Base-by-base conservation (phyloP, 1,140 invertebrate species). In the Coptotermes formosanus region DNA sequence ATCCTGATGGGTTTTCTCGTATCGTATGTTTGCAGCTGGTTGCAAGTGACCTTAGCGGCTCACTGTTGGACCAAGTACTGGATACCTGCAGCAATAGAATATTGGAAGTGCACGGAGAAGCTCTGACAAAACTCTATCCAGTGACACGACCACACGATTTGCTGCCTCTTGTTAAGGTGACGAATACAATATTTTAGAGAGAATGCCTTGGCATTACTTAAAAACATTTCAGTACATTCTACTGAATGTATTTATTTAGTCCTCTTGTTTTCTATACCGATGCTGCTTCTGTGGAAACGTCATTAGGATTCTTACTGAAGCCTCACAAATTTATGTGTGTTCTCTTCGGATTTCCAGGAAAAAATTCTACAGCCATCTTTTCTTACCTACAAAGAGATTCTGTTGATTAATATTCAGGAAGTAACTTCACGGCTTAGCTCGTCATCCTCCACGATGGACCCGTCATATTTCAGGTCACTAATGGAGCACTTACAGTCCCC, bases 321-420 rank as follows among this genome's bases (percentile, higher is more conserved):
- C 11, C 9, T 48, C 48, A 48, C 48, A 48, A 55, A 55, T 12
- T 8, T 55, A 55, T 4, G 14, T 1, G 52, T 55, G 52, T 55
- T 21, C 19, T 55, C 52, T 55, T 55, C 3, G 3, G 14, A 12
- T 55, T 75, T 75, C 8, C 64, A 75, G 64, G 64, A 75, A n/a
- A 75, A 75, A 30, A 75, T 75, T 12, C 14, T 75, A 30, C 64
- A 75, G 7, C 64, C 64, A 30, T 75, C 64, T 30, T 75, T 75
- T 75, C 64, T 75, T 75, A 75, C n/a, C 64, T 75, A 75, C 64
- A 75, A 75, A 75, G 64, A 75, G 7, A 25, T 75, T 30, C 64
- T 75, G n/a, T n/a, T 75, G 64, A 25, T 75, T 25, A 75, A 75
- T 14, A 30, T 75, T n/a, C 64, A 75, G 64, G 64, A 75, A 75